phyloP scores from a whole-genome alignment of 2,113 vertebrate genomes.

The Albula glossodonta region DNA sequence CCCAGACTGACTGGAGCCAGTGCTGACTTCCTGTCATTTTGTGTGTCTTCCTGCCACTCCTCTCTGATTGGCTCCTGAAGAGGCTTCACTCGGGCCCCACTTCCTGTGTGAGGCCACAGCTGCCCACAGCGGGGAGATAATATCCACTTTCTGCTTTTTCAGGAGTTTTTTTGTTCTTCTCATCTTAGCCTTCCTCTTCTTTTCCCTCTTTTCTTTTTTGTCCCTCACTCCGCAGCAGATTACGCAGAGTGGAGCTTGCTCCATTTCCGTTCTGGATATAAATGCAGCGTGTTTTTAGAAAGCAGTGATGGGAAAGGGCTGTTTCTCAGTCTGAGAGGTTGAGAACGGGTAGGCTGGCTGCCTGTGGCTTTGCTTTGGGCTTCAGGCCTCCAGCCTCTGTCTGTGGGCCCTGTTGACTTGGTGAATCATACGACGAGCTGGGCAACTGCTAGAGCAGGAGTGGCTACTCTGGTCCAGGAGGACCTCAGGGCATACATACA shows the following conservation, averaged over 20 bases:
- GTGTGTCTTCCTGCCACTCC: conserved; percentile 81
- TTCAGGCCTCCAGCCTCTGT: background rate
- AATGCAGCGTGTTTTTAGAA: background rate
- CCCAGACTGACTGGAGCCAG: conserved; percentile 86
- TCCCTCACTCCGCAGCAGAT: conserved; percentile 9
- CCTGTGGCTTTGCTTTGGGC: background rate
- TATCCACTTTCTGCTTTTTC: conserved; percentile 68
- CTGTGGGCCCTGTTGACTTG: conserved; percentile 49
- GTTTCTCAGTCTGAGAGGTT: background rate
- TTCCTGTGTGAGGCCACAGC: conserved; percentile 66
- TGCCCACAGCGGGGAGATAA: conserved; percentile 73
- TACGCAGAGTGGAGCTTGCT: conserved; percentile 41
- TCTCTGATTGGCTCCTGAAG: conserved; percentile 63
- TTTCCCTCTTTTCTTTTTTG: conserved; percentile 13
- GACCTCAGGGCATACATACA: conserved; percentile 8
- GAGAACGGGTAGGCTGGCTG: background rate
- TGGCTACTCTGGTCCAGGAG: too few relatives aligned
- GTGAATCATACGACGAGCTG: conserved; percentile 39
- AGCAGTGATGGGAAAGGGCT: background rate
- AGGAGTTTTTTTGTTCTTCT: conserved; percentile 47
- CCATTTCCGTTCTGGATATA: conserved; percentile 37
- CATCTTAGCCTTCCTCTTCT: conserved; percentile 16
- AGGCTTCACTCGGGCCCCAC: conserved; percentile 64
- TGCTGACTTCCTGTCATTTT: conserved; percentile 82
- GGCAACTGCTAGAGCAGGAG: too few relatives aligned